These are phyloP conservation scores for Melanchra persicariae DNA, from an alignment of 2,888 invertebrate species.

Conservation along the genomic window DNA sequence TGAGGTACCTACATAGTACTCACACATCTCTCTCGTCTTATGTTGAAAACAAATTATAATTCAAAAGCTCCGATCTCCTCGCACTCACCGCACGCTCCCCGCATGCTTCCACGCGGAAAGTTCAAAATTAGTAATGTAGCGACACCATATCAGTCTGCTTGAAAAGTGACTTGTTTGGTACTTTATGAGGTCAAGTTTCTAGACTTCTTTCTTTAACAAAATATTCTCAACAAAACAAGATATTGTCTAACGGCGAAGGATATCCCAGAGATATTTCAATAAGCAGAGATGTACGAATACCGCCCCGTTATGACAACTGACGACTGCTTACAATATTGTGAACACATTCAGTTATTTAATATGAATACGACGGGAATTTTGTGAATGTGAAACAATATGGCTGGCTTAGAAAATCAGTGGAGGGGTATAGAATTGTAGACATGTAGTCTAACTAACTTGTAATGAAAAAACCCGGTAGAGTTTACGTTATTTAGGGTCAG, in stretches of 20 bases:
- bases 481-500: too few species aligned
- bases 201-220: not conserved
- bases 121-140: too few species aligned
- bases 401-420: not conserved
- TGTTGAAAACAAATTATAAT: too few species aligned
- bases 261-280: slow-evolving; percentile 47
- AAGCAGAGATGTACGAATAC: slow-evolving; percentile 38
- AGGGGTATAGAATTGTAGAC: not conserved
- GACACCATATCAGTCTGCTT: too few species aligned
- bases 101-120: too few species aligned
- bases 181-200: not conserved
- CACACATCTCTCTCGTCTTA: too few species aligned
- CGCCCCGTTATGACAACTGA: slow-evolving; percentile 42
- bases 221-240: not conserved
- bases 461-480: too few species aligned
- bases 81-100: too few species aligned
- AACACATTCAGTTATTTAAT: slow-evolving; percentile 47
- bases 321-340: slow-evolving; percentile 38
- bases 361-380: slow-evolving; percentile 18
- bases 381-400: slow-evolving; percentile 15
- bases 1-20: too few species aligned
- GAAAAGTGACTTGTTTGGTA: too few species aligned
- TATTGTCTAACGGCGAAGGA: not conserved
- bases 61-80: too few species aligned
- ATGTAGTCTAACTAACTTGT: not conserved